Base-by-base conservation (phyloP, 1,140 invertebrate genomes). In the Magallana angulata region DNA sequence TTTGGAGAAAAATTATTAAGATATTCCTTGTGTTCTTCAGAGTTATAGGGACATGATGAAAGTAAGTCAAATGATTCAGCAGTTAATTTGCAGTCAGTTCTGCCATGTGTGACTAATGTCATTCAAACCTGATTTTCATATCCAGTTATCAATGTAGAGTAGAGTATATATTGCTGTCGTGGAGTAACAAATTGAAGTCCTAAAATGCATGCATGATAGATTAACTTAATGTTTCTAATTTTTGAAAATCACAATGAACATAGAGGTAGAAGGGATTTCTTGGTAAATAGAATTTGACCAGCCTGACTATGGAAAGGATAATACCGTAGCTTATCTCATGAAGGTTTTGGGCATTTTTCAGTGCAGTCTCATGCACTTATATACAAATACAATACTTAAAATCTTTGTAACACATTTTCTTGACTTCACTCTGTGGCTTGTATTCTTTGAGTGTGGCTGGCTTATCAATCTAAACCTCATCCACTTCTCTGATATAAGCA, bases 31-130 rank as follows among this genome's bases (percentile, higher is more conserved):
- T 76, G 68, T 76, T 76, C 68, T 76, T 76, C 68, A 76, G 68
- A 76, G 8, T 76, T 76, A 76, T 76, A 76, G 68, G 24, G 68
- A 76, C 18, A 76, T 76, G 68, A 76, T 76, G 68, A 76, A 76
- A 76, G 68, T 76, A 76, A 76, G 68, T 76, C 68, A 64, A 18
- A 6, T 64, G 60, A 30, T 76, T 76, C 68, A 18, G 12, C 24
- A 76, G 68, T 16, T 76, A 30, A 76, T 76, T 18, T 76, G 68
- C 68, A 36, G 7, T 76, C 68, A 76, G 24, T 18, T 36, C 68
- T 76, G 68, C 68, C 68, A 76, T 76, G 68, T 76, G 68, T 76
- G 68, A 18, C 68, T 76, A 76, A 76, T 76, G 68, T 76, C 68
- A 76, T 11, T 30, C 68, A 24, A 30, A 76, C 12, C 36, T 76